A percentile compares a stretch with the other conserved stretches of the same genome.
Evolutionary conservation across 2,113 vertebrate genomes (phyloP).

Genomic region (Lagopus muta): DNA sequence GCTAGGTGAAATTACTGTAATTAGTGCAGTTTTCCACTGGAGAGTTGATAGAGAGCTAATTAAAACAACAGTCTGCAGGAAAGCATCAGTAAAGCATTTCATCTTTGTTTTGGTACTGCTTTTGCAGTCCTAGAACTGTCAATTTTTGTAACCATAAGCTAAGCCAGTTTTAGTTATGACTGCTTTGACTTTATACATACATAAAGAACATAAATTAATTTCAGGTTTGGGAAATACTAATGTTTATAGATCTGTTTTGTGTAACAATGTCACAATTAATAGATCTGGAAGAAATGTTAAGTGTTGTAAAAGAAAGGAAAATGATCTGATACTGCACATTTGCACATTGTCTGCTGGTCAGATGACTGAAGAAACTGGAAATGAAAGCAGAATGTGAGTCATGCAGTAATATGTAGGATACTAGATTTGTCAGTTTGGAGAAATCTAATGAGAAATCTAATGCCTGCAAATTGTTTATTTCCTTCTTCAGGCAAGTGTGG

Average conservation of each 20-base stretch:
- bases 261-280: not conserved
- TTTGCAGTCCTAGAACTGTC: not conserved
- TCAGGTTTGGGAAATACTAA: not conserved
- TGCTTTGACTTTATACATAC: not conserved
- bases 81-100: not conserved
- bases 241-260: not conserved
- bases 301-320: not conserved
- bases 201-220: not conserved
- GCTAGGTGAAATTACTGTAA: not conserved
- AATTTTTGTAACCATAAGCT: not conserved
- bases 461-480: not conserved
- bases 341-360: not conserved
- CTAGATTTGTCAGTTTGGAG: not conserved
- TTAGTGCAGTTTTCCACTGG: not conserved
- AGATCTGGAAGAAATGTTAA: not conserved
- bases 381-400: not conserved
- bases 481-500: not conserved
- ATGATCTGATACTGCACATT: not conserved
- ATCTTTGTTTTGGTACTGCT: not conserved
- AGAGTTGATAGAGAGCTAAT: not conserved
- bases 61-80: not conserved
- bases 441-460: not conserved
- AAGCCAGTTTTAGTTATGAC: not conserved
- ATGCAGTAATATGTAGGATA: not conserved
- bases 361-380: not conserved